Evolutionary conservation across 37 sponge, comb jelly and placozoan genomes (phyloP).

Genomic region (Eunapius fragilis): DNA sequence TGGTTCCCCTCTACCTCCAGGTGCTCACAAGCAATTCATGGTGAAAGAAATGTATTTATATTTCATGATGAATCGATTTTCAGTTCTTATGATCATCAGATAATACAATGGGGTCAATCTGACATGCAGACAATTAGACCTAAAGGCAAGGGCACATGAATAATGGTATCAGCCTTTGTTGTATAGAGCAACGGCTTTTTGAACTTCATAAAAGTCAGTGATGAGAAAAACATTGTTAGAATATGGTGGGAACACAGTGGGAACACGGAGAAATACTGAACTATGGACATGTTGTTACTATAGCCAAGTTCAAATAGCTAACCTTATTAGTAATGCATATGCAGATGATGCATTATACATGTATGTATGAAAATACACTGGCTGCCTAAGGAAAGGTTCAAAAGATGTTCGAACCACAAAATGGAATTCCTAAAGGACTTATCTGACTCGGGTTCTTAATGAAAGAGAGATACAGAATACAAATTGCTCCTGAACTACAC

Average conservation of each 20-base stretch:
- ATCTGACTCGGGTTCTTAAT: background rate
- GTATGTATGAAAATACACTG: too few relatives aligned
- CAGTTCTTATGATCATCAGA: constrained; percentile 33
- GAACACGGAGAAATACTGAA: constrained; percentile 47
- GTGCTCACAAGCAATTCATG: background rate
- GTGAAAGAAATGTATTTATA: constrained; percentile 37
- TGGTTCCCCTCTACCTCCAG: constrained; percentile 23
- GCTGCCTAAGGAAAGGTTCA: constrained; percentile 3
- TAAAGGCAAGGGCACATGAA: too few relatives aligned
- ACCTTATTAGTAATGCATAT: constrained; percentile 2
- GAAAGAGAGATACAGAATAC: background rate
- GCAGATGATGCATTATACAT: constrained; percentile 27
- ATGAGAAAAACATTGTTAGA: background rate
- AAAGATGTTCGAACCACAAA: background rate
- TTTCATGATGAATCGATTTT: too few relatives aligned
- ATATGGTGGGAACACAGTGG: too few relatives aligned
- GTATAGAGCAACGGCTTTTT: too few relatives aligned
- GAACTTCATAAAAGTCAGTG: too few relatives aligned
- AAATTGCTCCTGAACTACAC: too few relatives aligned
- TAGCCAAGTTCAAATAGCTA: constrained; percentile 1
- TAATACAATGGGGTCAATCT: constrained; percentile 12
- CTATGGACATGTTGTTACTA: constrained; percentile 21
- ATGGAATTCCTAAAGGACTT: constrained; percentile 15
- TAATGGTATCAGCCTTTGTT: too few relatives aligned
- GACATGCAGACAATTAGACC: too few relatives aligned